These are phyloP conservation scores for Clarias fuscus DNA, from an alignment of 2,797 vertebrate genomes.

Conservation along the genomic window DNA sequence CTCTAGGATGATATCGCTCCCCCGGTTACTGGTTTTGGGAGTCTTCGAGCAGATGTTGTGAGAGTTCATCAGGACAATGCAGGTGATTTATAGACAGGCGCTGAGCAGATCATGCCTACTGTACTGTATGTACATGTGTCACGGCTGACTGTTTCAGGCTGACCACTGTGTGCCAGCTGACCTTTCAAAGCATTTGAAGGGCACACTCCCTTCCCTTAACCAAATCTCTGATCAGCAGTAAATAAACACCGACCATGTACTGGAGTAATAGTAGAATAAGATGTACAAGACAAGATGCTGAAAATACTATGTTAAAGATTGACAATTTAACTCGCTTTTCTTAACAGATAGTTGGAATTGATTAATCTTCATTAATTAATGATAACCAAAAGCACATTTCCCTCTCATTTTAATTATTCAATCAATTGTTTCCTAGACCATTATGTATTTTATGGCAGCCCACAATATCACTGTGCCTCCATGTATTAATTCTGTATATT, in stretches of 20 bases:
- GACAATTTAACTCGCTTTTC: no score
- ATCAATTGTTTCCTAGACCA: no score
- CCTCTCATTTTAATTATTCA: no score
- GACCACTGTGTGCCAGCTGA: neutral
- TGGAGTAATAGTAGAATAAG: neutral
- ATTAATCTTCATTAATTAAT: no score
- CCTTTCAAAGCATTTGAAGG: slow-evolving; percentile 2
- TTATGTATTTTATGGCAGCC: no score
- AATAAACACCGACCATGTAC: neutral
- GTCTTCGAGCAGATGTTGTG: slow-evolving; percentile 20
- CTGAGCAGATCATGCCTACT: neutral
- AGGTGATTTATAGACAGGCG: neutral
- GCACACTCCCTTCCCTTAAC: neutral
- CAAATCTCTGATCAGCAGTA: slow-evolving; percentile 10
- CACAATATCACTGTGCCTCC: no score
- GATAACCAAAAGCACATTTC: no score
- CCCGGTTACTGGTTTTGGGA: neutral
- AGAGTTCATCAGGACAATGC: neutral
- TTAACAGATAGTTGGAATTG: no score
- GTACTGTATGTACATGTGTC: neutral
- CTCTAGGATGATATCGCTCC: neutral
- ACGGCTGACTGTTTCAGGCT: neutral
- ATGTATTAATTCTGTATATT: no score
- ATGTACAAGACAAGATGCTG: neutral
- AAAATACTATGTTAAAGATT: no score